Evolutionary conservation across 1,140 invertebrate species (phyloP), one percentile per base, ranked within the genome.

Genomic region (Plutomurus gul): DNA sequence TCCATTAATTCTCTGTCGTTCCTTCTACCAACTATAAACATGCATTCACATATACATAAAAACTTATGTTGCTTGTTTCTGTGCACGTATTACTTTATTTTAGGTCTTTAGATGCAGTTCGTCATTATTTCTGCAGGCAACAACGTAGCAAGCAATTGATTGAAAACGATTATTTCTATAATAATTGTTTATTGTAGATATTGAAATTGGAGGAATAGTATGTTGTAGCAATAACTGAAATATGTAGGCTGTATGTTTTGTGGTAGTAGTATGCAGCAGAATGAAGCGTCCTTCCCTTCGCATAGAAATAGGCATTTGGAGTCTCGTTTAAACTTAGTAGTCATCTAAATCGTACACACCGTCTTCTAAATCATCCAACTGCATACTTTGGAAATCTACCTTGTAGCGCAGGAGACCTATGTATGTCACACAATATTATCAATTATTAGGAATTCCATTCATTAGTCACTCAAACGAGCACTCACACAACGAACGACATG

Each of bases 321-420:
- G 56, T 65, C 56, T 65, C 18, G 36, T 30, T 65, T 27, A 65
- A 40, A n/a, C 30, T 91, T 93, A 97, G 88, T 97, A 98, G 87
- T 97, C 96, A 86, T 97, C 95, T 86, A 97, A 89, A 88, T 98
- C 95, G 87, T 93, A 94, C 83, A 92, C 88, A 83, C 94, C 93
- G 85, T 94, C 93, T 83, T 94, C 93, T 85, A 92, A 89, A 72
- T 97, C 95, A 84, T 96, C 93, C 84, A 94, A 89, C 87, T 99
- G 96, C 90, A 99, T 92, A 86, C 93, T 94, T 87, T 98, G 96
- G 91, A 99, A 97, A 89, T 99, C 97, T 83, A 99, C 97, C 89
- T 98, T 96, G 91, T 99, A 99, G 82, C 98, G 94, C 84, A 99
- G 92, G 85, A 99, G 92, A 87, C 96, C 96, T 97, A 89, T 16